These are phyloP conservation scores for Toxotes lorentzi DNA, from an alignment of 2,797 vertebrate species.

Conservation along the genomic window DNA sequence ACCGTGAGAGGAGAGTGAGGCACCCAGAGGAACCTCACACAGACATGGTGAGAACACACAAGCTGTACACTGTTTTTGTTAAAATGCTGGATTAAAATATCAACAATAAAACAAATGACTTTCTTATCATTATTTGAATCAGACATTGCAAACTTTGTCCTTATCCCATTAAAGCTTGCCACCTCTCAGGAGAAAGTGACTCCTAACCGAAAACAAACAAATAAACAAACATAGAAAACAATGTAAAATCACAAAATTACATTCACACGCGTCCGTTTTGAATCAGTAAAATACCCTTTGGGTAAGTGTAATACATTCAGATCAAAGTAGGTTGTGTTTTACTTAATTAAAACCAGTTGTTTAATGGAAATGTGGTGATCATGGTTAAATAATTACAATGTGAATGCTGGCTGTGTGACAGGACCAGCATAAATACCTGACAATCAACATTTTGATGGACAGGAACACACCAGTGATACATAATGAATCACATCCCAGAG, in stretches of 20 bases:
- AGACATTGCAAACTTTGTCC: neutral
- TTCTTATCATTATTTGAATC: neutral
- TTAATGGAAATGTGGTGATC: neutral
- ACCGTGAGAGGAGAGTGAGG: slow-evolving; percentile 26
- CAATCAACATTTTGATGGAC: neutral
- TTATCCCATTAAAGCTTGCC: too few species aligned
- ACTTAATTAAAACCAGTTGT: neutral
- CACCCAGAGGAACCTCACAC: slow-evolving; percentile 18
- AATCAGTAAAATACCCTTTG: neutral
- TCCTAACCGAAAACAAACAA: too few species aligned
- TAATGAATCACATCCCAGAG: slow-evolving; percentile 19
- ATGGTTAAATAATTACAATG: neutral
- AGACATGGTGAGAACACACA: slow-evolving; percentile 10
- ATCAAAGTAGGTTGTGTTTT: neutral
- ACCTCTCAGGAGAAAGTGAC: too few species aligned
- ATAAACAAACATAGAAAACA: too few species aligned
- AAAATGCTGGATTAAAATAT: neutral
- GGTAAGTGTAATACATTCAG: neutral
- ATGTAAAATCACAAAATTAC: neutral
- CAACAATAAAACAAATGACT: neutral
- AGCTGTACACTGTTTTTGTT: neutral
- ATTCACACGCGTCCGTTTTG: neutral
- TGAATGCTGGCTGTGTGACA: neutral
- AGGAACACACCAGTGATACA: slow-evolving; percentile 1
- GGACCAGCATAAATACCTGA: slow-evolving; percentile 1